Evolutionary conservation across 2,888 invertebrate genomes (phyloP).

Genomic region (Machimus atricapillus): DNA sequence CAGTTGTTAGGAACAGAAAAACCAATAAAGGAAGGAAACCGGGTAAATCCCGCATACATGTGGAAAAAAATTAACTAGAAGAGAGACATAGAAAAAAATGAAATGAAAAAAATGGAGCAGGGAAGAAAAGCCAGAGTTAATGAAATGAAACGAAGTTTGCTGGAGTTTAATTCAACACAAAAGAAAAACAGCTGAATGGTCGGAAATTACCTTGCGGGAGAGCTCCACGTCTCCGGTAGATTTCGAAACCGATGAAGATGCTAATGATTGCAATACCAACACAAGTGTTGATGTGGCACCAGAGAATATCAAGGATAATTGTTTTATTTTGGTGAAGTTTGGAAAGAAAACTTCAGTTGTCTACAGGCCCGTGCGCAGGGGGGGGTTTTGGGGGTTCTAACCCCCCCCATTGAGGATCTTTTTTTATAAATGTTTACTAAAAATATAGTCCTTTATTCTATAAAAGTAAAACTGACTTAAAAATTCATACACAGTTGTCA

Average conservation of each 20-base stretch:
- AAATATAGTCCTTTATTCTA: no score
- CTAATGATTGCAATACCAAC: constrained; percentile 38
- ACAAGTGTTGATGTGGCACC: constrained; percentile 30
- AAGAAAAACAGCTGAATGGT: constrained; percentile 41
- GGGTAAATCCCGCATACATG: not conserved
- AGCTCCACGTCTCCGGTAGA: constrained; percentile 40
- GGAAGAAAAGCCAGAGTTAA: constrained; percentile 38
- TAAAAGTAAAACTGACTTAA: no score
- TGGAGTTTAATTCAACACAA: constrained; percentile 40
- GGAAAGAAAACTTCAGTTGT: not conserved
- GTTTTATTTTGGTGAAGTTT: constrained; percentile 40
- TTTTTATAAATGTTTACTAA: no score
- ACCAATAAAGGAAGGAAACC: not conserved
- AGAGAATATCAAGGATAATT: constrained; percentile 10
- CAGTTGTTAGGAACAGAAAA: constrained; percentile 7
- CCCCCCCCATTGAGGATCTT: no score
- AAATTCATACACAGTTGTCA: no score
- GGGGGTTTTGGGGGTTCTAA: no score
- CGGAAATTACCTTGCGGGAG: constrained; percentile 36
- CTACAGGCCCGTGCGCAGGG: no score
- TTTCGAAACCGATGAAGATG: constrained; percentile 40
- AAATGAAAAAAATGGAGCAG: constrained; percentile 37
- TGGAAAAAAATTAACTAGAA: not conserved
- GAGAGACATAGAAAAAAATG: constrained; percentile 12
- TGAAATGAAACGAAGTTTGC: constrained; percentile 35